A percentile compares a stretch with the other conserved stretches of the same genome.
Conservation (phyloP, 2,113 vertebrate species). For the Girardinichthys multiradiatus region DNA sequence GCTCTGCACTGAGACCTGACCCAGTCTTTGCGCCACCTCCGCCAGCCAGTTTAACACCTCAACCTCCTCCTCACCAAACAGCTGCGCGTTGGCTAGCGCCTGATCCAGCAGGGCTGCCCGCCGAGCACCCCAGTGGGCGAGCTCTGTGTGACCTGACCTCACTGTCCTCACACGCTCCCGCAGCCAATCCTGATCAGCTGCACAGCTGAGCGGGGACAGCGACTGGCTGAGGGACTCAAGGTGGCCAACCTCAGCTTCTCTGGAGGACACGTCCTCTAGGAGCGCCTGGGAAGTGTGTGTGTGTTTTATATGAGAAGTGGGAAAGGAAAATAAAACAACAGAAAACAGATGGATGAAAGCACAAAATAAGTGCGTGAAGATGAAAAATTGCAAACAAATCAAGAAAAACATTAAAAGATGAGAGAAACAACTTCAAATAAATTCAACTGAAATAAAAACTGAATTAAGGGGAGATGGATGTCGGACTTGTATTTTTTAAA, state of each 20-base stretch:
- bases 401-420: slow-evolving; percentile 42
- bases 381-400: slow-evolving; percentile 75
- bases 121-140: slow-evolving; percentile 83
- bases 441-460: slow-evolving; percentile 1
- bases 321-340: slow-evolving; percentile 62
- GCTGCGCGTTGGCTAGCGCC: slow-evolving; percentile 92
- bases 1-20: slow-evolving; percentile 89
- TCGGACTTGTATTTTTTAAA: neutral
- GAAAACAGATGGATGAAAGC: slow-evolving; percentile 73
- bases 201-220: slow-evolving; percentile 88
- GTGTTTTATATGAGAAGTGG: slow-evolving; percentile 33
- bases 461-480: neutral
- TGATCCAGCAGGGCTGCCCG: slow-evolving; percentile 91
- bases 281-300: slow-evolving; percentile 83
- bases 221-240: slow-evolving; percentile 86
- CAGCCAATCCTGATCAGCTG: slow-evolving; percentile 84
- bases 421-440: slow-evolving; percentile 24
- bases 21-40: slow-evolving; percentile 94
- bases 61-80: slow-evolving; percentile 99
- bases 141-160: slow-evolving; percentile 85
- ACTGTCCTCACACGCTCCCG: slow-evolving; percentile 86
- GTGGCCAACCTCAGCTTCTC: slow-evolving; percentile 80
- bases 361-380: slow-evolving; percentile 74
- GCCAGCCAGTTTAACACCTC: slow-evolving; percentile 99
- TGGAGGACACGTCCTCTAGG: slow-evolving; percentile 89